phyloP scores from a whole-genome alignment of 1,140 invertebrate species.

The Pseudobourletiella spinata region DNA sequence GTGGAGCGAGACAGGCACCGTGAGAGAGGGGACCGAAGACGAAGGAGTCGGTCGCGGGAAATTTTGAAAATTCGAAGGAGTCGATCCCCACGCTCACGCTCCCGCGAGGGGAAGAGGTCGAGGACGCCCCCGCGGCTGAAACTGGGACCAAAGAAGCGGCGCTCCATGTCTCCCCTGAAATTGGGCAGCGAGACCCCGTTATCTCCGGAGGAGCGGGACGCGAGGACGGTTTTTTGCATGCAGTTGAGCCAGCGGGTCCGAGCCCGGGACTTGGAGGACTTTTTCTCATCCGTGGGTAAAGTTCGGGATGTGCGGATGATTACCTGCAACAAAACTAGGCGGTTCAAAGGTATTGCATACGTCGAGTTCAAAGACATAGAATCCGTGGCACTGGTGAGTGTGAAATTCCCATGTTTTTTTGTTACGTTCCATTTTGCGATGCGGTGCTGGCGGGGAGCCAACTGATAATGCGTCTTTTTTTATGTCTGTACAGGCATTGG shows the following conservation, averaged over 20 bases:
- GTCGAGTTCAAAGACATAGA: slow-evolving; percentile 98
- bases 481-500: too few relatives aligned
- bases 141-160: slow-evolving; percentile 35
- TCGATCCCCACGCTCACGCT: slow-evolving; percentile 40
- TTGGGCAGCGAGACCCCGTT: slow-evolving; percentile 42
- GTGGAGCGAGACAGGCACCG: slow-evolving; percentile 36
- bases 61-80: slow-evolving; percentile 40
- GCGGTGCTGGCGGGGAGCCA: too few relatives aligned
- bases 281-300: slow-evolving; percentile 97
- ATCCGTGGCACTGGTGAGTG: slow-evolving; percentile 79
- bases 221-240: slow-evolving; percentile 97
- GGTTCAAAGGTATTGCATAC: slow-evolving; percentile 99
- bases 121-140: slow-evolving; percentile 35
- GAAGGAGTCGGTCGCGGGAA: slow-evolving; percentile 40
- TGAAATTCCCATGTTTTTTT: too few relatives aligned
- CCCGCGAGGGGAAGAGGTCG: slow-evolving; percentile 41
- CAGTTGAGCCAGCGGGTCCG: slow-evolving; percentile 88
- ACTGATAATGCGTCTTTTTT: too few relatives aligned
- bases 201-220: slow-evolving; percentile 95
- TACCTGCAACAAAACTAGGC: slow-evolving; percentile 95
- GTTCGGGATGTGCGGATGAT: slow-evolving; percentile 97
- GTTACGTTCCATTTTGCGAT: too few relatives aligned
- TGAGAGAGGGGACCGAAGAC: slow-evolving; percentile 38
- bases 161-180: slow-evolving; percentile 32
- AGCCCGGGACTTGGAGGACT: slow-evolving; percentile 94